Evolutionary conservation across 1,140 invertebrate genomes (phyloP).

Genomic region (Lepidurus couesii): DNA sequence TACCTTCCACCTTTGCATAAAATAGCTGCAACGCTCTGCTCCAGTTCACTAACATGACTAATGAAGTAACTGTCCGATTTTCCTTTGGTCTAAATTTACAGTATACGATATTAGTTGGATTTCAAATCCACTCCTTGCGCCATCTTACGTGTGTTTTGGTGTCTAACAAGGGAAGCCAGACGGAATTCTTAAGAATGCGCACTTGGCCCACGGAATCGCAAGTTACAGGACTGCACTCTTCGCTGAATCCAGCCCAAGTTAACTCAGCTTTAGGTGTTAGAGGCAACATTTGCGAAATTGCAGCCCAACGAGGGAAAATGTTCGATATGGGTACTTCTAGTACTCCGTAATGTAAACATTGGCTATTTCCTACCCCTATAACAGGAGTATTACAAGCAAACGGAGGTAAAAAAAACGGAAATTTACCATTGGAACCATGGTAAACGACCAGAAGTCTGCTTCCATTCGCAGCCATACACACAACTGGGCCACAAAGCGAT

Average conservation of each 20-base stretch:
- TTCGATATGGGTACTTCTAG: neutral
- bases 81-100: conserved; percentile 50
- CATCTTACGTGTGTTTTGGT: conserved; percentile 57
- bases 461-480: conserved; percentile 61
- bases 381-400: neutral
- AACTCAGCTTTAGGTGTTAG: conserved; percentile 63
- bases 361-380: conserved; percentile 40
- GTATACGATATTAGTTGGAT: conserved; percentile 40
- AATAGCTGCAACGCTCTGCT: conserved; percentile 69
- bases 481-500: conserved; percentile 62
- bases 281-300: conserved; percentile 52
- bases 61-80: conserved; percentile 76
- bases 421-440: conserved; percentile 57
- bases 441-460: conserved; percentile 70
- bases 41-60: conserved; percentile 66
- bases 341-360: conserved; percentile 31
- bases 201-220: conserved; percentile 60
- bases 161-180: conserved; percentile 74
- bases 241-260: conserved; percentile 75
- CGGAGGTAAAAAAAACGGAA: neutral
- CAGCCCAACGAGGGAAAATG: conserved; percentile 35
- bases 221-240: conserved; percentile 55
- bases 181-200: conserved; percentile 56
- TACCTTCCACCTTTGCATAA: conserved; percentile 80
- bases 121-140: conserved; percentile 19